Percentiles rank a stretch among this genome's conserved stretches.
phyloP scores from a whole-genome alignment of 1,140 invertebrate species.

The Augochlora pura region DNA sequence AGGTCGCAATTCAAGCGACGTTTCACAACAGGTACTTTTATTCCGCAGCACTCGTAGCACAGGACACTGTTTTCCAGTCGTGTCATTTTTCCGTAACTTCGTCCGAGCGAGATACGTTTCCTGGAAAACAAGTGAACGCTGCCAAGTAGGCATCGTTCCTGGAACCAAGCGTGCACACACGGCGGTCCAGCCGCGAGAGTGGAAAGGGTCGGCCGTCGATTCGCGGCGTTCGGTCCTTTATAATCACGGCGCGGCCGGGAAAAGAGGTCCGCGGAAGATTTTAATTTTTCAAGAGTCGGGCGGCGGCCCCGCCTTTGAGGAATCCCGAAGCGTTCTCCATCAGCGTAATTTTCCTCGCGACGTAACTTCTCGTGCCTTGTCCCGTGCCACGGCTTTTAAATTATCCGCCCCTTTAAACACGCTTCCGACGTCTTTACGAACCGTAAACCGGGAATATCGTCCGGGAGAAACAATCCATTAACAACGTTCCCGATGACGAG shows the following conservation, averaged over 20 bases:
- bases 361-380: conserved; percentile 22
- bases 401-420: conserved; percentile 43
- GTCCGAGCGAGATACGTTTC: no score
- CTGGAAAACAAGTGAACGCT: no score
- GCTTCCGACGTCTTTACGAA: conserved; percentile 24
- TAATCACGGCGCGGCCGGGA: neutral
- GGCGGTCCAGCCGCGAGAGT: no score
- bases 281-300: conserved; percentile 32
- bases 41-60: no score
- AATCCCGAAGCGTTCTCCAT: conserved; percentile 38
- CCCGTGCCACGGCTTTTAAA: conserved; percentile 34
- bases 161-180: no score
- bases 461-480: conserved; percentile 43
- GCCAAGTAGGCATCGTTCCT: no score
- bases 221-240: neutral
- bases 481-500: conserved; percentile 19
- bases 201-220: no score
- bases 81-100: no score
- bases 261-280: conserved; percentile 12
- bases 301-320: conserved; percentile 17
- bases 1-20: no score
- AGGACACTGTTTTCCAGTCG: no score
- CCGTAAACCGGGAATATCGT: conserved; percentile 32
- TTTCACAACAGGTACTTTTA: no score
- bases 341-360: conserved; percentile 44